Percentiles rank a stretch among this genome's conserved stretches.
Conservation (phyloP, 2,888 invertebrate genomes). For the Malacosoma neustria region DNA sequence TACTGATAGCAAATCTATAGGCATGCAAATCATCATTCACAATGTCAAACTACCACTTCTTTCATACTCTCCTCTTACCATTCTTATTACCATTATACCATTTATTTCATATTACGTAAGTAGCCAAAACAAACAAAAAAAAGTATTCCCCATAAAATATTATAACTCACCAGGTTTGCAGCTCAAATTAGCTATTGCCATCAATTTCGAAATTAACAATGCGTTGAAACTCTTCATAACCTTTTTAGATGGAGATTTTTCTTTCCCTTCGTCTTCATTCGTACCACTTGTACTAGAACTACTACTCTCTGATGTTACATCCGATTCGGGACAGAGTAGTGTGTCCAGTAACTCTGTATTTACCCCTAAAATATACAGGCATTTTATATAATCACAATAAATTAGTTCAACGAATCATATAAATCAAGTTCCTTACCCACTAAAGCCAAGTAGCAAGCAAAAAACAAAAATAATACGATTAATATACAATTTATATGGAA, state of each 20-base stretch:
- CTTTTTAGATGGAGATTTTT: slow-evolving; percentile 24
- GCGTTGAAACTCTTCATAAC: slow-evolving; percentile 83
- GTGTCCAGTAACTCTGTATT: slow-evolving; percentile 87
- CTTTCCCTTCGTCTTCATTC: slow-evolving; percentile 13
- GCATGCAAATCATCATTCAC: no score
- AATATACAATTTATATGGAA: slow-evolving; percentile 8
- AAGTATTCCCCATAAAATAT: no score
- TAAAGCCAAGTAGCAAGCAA: slow-evolving; percentile 43
- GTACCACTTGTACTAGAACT: slow-evolving; percentile 10
- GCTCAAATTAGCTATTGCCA: slow-evolving; percentile 87
- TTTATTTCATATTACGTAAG: no score
- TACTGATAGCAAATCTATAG: no score
- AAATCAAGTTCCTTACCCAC: slow-evolving; percentile 41
- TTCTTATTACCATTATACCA: no score
- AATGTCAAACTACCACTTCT: no score
- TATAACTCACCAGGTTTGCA: slow-evolving; percentile 86
- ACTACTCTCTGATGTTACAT: slow-evolving; percentile 18
- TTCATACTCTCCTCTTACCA: no score
- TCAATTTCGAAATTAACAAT: slow-evolving; percentile 86
- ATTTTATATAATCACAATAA: slow-evolving; percentile 3
- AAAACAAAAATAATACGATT: slow-evolving; percentile 16
- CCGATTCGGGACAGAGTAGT: slow-evolving; percentile 79
- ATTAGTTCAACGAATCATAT: not conserved
- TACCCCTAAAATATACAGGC: slow-evolving; percentile 76
- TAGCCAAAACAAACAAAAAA: no score